Conservation (phyloP, 1,140 invertebrate species). For the Palaemon carinicauda region DNA sequence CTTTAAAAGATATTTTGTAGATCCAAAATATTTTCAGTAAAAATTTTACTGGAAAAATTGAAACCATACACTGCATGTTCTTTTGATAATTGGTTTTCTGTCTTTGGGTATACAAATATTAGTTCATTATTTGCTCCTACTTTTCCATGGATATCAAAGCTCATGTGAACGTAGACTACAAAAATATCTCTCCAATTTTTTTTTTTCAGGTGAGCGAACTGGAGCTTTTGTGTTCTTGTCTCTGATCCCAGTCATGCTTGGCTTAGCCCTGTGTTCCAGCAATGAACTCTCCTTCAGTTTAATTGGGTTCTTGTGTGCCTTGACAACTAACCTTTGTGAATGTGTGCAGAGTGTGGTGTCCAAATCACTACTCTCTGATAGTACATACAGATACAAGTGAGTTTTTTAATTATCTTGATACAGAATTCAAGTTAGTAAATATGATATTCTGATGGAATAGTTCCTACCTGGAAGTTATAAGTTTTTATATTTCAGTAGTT, state of each 20-base stretch:
- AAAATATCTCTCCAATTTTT: neutral
- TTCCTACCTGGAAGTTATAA: neutral
- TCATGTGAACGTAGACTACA: neutral
- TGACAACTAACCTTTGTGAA: slow-evolving; percentile 84
- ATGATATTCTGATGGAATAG: neutral
- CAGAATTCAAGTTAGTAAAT: neutral
- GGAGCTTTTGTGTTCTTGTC: slow-evolving; percentile 80
- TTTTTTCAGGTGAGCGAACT: slow-evolving; percentile 75
- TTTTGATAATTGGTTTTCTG: too few species aligned
- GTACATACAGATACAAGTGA: slow-evolving; percentile 83
- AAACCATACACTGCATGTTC: too few species aligned
- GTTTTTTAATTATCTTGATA: slow-evolving; percentile 62
- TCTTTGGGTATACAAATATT: too few species aligned
- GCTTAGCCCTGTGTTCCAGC: slow-evolving; percentile 81
- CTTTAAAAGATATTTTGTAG: too few species aligned
- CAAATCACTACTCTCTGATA: slow-evolving; percentile 82
- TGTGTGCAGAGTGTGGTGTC: slow-evolving; percentile 88
- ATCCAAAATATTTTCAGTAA: too few species aligned
- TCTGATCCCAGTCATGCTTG: slow-evolving; percentile 84
- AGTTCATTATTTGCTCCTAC: too few species aligned
- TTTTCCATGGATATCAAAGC: neutral
- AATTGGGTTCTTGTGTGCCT: slow-evolving; percentile 79
- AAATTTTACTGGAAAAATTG: too few species aligned
- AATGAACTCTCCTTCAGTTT: slow-evolving; percentile 85
- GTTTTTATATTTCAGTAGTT: neutral